phyloP scores from a whole-genome alignment of 2,888 invertebrate genomes.

The Eupithecia subumbrata region DNA sequence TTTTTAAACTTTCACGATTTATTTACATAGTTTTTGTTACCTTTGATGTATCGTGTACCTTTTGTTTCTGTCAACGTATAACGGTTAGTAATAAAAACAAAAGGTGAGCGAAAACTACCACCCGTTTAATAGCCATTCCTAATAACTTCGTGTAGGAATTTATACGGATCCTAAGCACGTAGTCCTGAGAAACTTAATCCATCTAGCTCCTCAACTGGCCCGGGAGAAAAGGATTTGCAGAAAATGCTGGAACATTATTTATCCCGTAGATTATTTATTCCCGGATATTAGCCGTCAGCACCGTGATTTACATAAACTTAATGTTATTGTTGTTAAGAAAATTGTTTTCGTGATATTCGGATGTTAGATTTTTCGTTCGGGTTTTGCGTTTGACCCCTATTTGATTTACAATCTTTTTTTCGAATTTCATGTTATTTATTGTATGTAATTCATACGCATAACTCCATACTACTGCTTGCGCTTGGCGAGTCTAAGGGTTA shows the following conservation, averaged over 20 bases:
- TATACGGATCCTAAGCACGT: neutral
- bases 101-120: neutral
- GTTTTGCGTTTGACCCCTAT: neutral
- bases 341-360: neutral
- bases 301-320: conserved; percentile 66
- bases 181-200: neutral
- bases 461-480: too few relatives aligned
- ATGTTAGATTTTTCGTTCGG: neutral
- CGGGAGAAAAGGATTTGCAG: conserved; percentile 58
- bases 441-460: too few relatives aligned
- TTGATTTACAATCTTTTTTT: neutral
- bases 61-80: neutral
- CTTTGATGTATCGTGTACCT: too few relatives aligned
- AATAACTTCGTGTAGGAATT: neutral
- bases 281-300: conserved; percentile 70
- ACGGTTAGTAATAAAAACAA: neutral
- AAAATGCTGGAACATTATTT: conserved; percentile 62
- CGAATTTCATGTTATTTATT: too few relatives aligned
- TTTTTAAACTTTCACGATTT: too few relatives aligned
- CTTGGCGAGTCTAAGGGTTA: too few relatives aligned
- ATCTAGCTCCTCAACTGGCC: conserved; percentile 32
- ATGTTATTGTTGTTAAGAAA: conserved; percentile 51
- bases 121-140: neutral
- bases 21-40: too few relatives aligned
- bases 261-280: conserved; percentile 64